A percentile compares a stretch with the other conserved stretches of the same genome.
Evolutionary conservation across 2,888 invertebrate genomes (phyloP).

Genomic region (Agrypnus murinus): DNA sequence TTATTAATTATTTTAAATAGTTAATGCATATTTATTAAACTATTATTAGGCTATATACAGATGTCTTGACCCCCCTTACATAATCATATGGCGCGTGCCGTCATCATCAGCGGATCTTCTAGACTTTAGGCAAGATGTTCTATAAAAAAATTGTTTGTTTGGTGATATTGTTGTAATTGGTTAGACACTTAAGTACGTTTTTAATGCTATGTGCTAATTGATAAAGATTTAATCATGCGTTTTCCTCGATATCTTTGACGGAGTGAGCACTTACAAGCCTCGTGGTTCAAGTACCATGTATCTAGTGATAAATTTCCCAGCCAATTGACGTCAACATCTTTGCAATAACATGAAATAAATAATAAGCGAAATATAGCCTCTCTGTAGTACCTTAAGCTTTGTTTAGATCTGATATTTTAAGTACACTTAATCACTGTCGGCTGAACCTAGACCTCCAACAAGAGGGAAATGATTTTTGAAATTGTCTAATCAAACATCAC

Average conservation of each 20-base stretch:
- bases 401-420: constrained; percentile 4
- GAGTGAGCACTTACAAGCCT: constrained; percentile 14
- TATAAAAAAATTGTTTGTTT: constrained; percentile 22
- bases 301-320: constrained; percentile 5
- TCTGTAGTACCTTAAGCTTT: constrained; percentile 19
- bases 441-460: constrained; percentile 24
- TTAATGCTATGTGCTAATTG: neutral
- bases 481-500: constrained; percentile 9
- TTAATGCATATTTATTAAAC: no score
- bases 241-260: constrained; percentile 13
- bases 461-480: constrained; percentile 28
- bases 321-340: constrained; percentile 16
- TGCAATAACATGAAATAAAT: constrained; percentile 2
- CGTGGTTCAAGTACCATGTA: constrained; percentile 9
- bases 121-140: constrained; percentile 1
- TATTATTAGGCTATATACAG: no score
- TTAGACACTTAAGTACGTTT: neutral
- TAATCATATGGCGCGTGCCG: constrained; percentile 1
- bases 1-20: no score
- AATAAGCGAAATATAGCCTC: neutral
- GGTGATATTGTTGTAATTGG: constrained; percentile 9
- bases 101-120: neutral
- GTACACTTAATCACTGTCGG: constrained; percentile 10
- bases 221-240: constrained; percentile 20
- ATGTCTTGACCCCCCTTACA: neutral